Evolutionary conservation across 2,113 vertebrate genomes (phyloP).

Genomic region (Gambusia holbrooki): DNA sequence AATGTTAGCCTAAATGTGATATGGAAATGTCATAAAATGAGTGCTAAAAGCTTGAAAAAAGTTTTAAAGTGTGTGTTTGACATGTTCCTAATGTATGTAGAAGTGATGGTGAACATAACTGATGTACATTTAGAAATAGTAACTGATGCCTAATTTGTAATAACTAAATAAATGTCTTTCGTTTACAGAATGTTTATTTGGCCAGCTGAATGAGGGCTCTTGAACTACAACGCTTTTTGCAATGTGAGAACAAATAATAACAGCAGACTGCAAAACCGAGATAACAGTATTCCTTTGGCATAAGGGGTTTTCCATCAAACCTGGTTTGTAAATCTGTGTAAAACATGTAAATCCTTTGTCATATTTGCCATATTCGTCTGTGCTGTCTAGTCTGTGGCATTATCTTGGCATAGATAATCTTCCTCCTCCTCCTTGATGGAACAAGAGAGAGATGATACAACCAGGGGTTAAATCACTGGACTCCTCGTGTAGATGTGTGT

Average conservation of each 20-base stretch:
- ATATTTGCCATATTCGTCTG: conserved; percentile 16
- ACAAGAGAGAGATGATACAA: conserved; percentile 17
- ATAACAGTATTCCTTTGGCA: neutral
- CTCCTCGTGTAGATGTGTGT: conserved; percentile 5
- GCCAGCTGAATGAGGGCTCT: neutral
- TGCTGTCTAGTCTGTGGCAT: conserved; percentile 25
- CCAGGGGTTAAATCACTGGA: conserved; percentile 25
- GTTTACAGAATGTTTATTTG: neutral
- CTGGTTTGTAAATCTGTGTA: neutral
- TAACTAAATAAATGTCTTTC: neutral
- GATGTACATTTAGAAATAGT: neutral
- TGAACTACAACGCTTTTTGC: neutral
- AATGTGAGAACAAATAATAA: neutral
- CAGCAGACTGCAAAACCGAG: neutral
- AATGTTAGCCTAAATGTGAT: no score
- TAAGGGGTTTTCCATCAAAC: neutral
- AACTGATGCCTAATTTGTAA: neutral
- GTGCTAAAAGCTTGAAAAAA: neutral
- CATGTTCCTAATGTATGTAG: neutral
- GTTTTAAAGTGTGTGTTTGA: neutral
- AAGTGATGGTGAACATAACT: neutral
- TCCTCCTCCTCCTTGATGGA: neutral
- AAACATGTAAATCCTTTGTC: conserved; percentile 9
- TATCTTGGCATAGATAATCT: conserved; percentile 13
- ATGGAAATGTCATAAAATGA: no score